Evolutionary conservation across 1,140 invertebrate genomes (phyloP), one percentile per base, ranked within the genome.

Genomic region (Caenorhabditis inopinata): DNA sequence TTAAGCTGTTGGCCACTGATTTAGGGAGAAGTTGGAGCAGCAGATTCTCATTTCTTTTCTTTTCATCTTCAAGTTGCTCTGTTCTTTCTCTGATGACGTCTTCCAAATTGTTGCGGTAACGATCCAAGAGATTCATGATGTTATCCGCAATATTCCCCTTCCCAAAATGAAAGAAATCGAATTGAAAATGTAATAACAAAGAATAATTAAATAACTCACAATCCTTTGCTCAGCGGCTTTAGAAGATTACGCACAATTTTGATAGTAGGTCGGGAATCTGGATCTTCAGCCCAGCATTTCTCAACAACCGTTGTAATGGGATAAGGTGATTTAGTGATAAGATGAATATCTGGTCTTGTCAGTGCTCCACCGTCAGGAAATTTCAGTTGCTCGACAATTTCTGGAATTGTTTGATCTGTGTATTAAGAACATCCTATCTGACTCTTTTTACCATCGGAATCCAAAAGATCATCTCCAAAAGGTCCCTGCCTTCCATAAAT

Each of bases 1-100:
- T 82, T 32, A 82, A 42, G 80, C 93, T 92, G 0, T 62, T 62
- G 0, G 77, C 77, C 11, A 78, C 77, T 7, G 77, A 62, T 80
- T 93, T 92, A 0, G 96, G 96, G 53, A 98, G 89, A 94, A 97
- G 96, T 90, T 95, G 86, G 93, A 93, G 81, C 0, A 97, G 89
- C 27, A 97, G 88, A 12, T 93, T 92, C 85, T 94, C 93, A 82
- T 95, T 96, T 91, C 96, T 96, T 89, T 95, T 95, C 88, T 96
- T 96, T 89, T 97, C 95, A 88, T 97, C 95, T 78, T 94, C 93
- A 42, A 97, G 89, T 88, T 95, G 94, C 88, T 95, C 93, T 0
- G 95, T 97, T 79, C 95, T 90, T 87, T 96, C 95, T 85, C 96
- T 94, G 0, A 97, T 95, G 0, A 97, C 87, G 1, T 91, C 92